Evolutionary conservation across 1,140 invertebrate genomes (phyloP), one percentile per base, ranked within the genome.

Genomic region (Drosophila prosaltans): DNA sequence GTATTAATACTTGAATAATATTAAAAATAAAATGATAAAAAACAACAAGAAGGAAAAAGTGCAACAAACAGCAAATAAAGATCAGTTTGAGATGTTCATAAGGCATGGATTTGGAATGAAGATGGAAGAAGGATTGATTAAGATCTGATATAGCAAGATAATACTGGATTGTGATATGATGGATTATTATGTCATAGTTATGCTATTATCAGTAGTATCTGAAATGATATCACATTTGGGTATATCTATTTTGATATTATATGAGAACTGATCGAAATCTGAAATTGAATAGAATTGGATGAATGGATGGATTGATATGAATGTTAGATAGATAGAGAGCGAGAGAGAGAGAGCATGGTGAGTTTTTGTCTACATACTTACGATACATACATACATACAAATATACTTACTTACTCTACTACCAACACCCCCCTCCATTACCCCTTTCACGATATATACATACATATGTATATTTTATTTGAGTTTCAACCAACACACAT

Each of bases 1-100:
- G 84, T 89, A 89, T 84, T 89, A 89, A 89, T 74, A 81, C 66
- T 72, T 67, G 69, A 59, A 69, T 40, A 59, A 45, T 51, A 51
- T 21, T 21, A 45, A 67, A 51, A 30, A 66, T 68, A 79, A 79
- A 66, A 68, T 36, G 3, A 32, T 72, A 66, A 71, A 55, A 45
- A 58, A 63, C 65, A 61, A 58, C 66, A 65, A 60, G n/a, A 59
- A n/a, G 41, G n/a, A 45, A 36, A 62, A 55, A 59, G 30, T 43
- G n/a, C 28, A 69, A 24, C n/a, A 65, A 55, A 48, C 60, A 64
- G 16, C 16, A 16, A 16, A 16, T 45, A 32, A 58, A 36, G 59
- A 64, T 64, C 36, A 64, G 43, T 58, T 54, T 48, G 82, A 88
- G 84, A 76, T 84, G 84, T 89, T 89, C 84, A 89, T 89, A 89